Conservation (phyloP, 1,140 invertebrate species). For the Anthonomus grandis region DNA sequence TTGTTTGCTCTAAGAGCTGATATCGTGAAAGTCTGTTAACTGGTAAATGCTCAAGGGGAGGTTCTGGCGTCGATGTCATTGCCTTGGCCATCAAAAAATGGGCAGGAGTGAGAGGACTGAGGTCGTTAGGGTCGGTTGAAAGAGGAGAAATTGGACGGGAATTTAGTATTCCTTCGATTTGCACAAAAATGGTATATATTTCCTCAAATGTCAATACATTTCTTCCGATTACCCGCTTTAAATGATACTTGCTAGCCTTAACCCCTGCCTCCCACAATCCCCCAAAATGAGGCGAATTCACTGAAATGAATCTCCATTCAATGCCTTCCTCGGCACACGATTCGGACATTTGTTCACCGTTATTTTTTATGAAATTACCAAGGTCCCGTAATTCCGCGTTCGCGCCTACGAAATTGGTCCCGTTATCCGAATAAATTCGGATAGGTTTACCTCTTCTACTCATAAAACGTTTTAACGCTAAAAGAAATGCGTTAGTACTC, state of each 20-base stretch:
- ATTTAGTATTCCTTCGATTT: not conserved
- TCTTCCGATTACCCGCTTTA: not conserved
- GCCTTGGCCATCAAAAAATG: not conserved
- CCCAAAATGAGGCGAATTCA: not conserved
- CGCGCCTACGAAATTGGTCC: slow-evolving; percentile 21
- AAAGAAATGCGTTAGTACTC: slow-evolving; percentile 30
- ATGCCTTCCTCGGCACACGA: not conserved
- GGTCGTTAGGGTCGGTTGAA: not conserved
- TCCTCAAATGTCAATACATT: not conserved
- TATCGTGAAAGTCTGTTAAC: no score
- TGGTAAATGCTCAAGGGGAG: no score
- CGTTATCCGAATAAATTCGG: slow-evolving; percentile 33
- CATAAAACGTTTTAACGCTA: slow-evolving; percentile 39
- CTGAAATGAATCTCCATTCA: not conserved
- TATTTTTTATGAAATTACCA: not conserved
- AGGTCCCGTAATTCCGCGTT: not conserved
- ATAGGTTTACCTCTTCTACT: slow-evolving; percentile 11
- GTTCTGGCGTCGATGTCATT: not conserved
- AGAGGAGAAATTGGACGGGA: not conserved
- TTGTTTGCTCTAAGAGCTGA: no score
- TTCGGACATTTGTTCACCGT: not conserved
- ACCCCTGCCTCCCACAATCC: not conserved
- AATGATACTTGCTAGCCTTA: not conserved
- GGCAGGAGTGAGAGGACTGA: not conserved
- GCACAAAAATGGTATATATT: not conserved